phyloP scores from a whole-genome alignment of 2,113 vertebrate species.

The Cairina moschata region DNA sequence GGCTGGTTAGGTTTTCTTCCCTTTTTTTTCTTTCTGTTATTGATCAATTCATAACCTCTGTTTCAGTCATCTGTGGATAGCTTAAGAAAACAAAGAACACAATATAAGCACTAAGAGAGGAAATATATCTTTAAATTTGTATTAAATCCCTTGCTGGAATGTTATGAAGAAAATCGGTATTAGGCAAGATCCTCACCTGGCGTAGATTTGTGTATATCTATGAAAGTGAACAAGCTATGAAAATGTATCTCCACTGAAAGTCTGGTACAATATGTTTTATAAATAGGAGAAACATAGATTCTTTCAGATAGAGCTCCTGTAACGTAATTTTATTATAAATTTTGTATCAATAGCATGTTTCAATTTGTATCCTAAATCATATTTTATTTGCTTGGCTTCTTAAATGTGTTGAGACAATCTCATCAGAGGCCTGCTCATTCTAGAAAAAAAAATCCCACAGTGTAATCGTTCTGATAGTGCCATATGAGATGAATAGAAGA shows the following conservation, averaged over 20 bases:
- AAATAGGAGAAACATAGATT: background rate
- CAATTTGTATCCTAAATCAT: background rate
- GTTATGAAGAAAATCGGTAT: background rate
- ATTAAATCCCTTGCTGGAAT: constrained; percentile 12
- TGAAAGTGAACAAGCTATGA: background rate
- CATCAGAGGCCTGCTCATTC: background rate
- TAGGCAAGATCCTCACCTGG: background rate
- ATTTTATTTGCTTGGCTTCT: background rate
- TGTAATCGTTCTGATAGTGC: background rate
- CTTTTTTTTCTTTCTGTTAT: background rate
- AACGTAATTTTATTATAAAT: constrained; percentile 13
- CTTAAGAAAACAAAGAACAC: background rate
- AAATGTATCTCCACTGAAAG: background rate
- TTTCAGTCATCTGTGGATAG: background rate
- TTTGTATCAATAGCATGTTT: background rate
- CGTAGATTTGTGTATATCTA: background rate
- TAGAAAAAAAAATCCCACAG: background rate
- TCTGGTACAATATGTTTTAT: background rate
- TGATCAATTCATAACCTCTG: background rate
- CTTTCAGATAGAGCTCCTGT: background rate
- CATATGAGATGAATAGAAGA: background rate
- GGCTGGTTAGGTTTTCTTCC: background rate
- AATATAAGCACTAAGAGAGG: background rate
- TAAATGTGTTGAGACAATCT: background rate
- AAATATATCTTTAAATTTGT: constrained; percentile 13